A percentile compares a stretch with the other conserved stretches of the same genome.
These are phyloP conservation scores for Lathamus discolor DNA, from an alignment of 2,113 vertebrate genomes.

Conservation along the genomic window DNA sequence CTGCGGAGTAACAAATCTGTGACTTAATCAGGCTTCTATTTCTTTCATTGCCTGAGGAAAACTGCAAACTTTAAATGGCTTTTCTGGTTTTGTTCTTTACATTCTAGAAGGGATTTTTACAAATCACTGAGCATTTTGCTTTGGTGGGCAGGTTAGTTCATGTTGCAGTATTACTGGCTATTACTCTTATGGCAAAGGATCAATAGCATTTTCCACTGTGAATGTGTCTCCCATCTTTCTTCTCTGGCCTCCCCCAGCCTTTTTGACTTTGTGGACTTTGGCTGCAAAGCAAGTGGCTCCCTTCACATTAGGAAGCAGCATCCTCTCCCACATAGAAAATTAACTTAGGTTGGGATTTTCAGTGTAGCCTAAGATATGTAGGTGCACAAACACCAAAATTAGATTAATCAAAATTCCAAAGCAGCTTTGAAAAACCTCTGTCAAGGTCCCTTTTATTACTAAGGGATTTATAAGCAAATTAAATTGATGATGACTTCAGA, in stretches of 20 bases:
- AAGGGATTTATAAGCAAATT: neutral
- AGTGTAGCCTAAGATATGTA: neutral
- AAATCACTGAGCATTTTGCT: conserved; percentile 9
- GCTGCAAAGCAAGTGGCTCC: neutral
- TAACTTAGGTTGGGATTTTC: neutral
- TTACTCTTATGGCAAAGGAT: conserved; percentile 19
- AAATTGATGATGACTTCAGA: neutral
- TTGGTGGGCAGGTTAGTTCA: conserved; percentile 34
- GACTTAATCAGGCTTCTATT: conserved; percentile 34
- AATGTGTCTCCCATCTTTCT: neutral
- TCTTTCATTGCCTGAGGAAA: conserved; percentile 11
- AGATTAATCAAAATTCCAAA: conserved; percentile 28
- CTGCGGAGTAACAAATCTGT: conserved; percentile 15
- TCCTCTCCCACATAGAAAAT: conserved; percentile 2
- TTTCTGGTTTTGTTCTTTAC: conserved; percentile 33
- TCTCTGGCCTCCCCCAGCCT: neutral
- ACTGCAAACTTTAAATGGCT: neutral
- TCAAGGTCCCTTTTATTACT: neutral
- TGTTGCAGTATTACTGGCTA: neutral
- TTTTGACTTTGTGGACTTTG: neutral
- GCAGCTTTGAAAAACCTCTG: conserved; percentile 15
- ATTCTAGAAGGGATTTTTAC: conserved; percentile 46
- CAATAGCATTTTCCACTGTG: conserved; percentile 40
- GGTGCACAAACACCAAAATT: neutral
- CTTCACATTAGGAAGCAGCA: neutral